These are phyloP conservation scores for Halcyon chelicuti DNA, from an alignment of 2,797 vertebrate genomes.

Conservation along the genomic window DNA sequence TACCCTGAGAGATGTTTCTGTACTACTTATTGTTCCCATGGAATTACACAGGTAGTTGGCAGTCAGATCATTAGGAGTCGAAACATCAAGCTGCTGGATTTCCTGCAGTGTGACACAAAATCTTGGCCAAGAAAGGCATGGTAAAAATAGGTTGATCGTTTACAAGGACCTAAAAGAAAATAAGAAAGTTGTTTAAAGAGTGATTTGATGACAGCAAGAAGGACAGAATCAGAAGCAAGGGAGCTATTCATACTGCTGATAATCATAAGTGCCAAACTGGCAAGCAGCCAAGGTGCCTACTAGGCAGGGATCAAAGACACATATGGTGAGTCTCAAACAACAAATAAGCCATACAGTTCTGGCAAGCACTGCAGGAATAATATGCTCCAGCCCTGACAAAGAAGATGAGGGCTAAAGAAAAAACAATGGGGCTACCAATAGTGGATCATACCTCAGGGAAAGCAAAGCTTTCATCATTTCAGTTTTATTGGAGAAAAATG, in stretches of 20 bases:
- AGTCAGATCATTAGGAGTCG: constrained; percentile 16
- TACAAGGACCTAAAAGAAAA: constrained; percentile 47
- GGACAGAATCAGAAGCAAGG: constrained; percentile 74
- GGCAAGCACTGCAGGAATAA: constrained; percentile 63
- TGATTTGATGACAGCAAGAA: constrained; percentile 69
- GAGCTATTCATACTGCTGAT: constrained; percentile 68
- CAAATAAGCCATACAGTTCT: constrained; percentile 74
- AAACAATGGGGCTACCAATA: constrained; percentile 57
- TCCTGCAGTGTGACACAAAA: constrained; percentile 25
- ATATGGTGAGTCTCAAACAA: constrained; percentile 75
- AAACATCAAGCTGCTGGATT: constrained; percentile 36
- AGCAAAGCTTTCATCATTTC: constrained; percentile 74
- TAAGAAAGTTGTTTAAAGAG: constrained; percentile 57
- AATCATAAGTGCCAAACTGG: constrained; percentile 70
- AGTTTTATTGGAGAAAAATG: constrained; percentile 74
- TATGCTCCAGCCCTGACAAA: constrained; percentile 67
- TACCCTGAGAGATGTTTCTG: neutral
- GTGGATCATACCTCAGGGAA: constrained; percentile 60
- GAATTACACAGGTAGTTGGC: constrained; percentile 47
- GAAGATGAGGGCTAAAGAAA: constrained; percentile 30
- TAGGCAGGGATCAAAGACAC: constrained; percentile 75
- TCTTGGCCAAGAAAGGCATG: constrained; percentile 9
- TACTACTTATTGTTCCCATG: constrained; percentile 8
- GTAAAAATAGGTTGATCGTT: constrained; percentile 43
- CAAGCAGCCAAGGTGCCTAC: constrained; percentile 67